These are phyloP conservation scores for Philhelius pedissequus DNA, from an alignment of 2,888 invertebrate genomes.

Conservation along the genomic window DNA sequence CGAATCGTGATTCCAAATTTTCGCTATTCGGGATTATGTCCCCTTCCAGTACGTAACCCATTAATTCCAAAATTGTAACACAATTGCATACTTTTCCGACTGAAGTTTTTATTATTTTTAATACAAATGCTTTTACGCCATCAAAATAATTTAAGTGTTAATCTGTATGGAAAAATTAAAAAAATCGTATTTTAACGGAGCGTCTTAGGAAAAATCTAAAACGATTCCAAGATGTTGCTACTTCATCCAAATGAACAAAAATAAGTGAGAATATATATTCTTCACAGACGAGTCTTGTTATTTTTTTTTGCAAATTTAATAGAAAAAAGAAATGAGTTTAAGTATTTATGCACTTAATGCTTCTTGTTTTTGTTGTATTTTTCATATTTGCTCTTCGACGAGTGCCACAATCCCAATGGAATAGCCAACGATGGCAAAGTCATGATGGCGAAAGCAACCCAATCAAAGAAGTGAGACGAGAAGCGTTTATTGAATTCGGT, in stretches of 20 bases:
- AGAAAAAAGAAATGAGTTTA: conserved; percentile 1
- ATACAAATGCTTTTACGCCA: conserved; percentile 55
- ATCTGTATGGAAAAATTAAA: conserved; percentile 15
- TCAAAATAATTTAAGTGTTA: conserved; percentile 23
- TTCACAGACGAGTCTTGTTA: conserved; percentile 42
- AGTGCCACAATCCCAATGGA: conserved; percentile 96
- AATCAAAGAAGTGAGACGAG: conserved; percentile 97
- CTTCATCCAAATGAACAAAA: conserved; percentile 34
- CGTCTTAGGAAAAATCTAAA: conserved; percentile 74
- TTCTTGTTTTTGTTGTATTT: conserved; percentile 87
- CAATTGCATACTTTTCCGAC: not conserved
- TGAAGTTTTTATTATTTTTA: conserved; percentile 37
- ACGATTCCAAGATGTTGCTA: conserved; percentile 71
- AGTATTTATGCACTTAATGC: conserved; percentile 72
- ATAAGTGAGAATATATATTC: conserved; percentile 18
- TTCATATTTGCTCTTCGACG: conserved; percentile 96
- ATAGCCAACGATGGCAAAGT: conserved; percentile 96
- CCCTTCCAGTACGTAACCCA: too few relatives aligned
- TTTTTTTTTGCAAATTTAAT: conserved; percentile 12
- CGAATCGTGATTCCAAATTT: too few relatives aligned
- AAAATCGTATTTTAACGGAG: conserved; percentile 34
- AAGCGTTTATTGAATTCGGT: conserved; percentile 97
- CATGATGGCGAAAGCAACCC: conserved; percentile 98
- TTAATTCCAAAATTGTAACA: too few relatives aligned
- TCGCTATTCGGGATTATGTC: too few relatives aligned